Base-by-base conservation (phyloP, 2,797 vertebrate species). In the Heliangelus exortis region DNA sequence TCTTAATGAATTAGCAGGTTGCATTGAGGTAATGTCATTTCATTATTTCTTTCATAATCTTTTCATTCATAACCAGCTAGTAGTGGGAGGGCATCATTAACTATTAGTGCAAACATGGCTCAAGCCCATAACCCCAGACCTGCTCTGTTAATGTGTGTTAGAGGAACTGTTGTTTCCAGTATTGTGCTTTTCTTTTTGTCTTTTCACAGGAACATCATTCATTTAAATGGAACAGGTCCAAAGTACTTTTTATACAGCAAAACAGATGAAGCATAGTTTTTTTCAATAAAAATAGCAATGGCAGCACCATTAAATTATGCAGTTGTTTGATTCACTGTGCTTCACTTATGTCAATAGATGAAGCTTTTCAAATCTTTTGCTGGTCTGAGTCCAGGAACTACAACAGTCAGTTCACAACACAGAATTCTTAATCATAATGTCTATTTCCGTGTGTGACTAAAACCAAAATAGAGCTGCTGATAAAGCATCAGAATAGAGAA, bases 1-100 rank as follows among this genome's bases (percentile, higher is more conserved):
- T 94, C 57, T 84, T 86, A 74, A 2, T 89, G 84, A 72, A 47
- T 87, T 82, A 77, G 9, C 41, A 92, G 69, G 6, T 66, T 89
- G 54, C 83, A 51, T 73, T 94, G 55, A 74, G 31, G 67, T 75
- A 20, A 67, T 72, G 23, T 77, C 41, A 54, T 89, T 94, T 97
- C 51, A n/a, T 89, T 93, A 43, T 84, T 91, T 93, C 95, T 93
- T 94, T 93, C 96, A 89, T 95, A 90, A 72, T 87, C 66, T 47
- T 92, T 91, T 87, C 69, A 89, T 96, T 90, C 86, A 85, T 80
- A 89, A n/a, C 18, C 34, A 93, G 72, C 19, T 63, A 92, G 83
- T 76, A 92, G 95, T 95, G 71, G 80, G 82, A 88, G 69, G 88
- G 65, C 71, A 54, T 66, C 50, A 79, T 89, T 88, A 94, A 92